phyloP scores from a whole-genome alignment of 2,888 invertebrate species.

The Timema podura region DNA sequence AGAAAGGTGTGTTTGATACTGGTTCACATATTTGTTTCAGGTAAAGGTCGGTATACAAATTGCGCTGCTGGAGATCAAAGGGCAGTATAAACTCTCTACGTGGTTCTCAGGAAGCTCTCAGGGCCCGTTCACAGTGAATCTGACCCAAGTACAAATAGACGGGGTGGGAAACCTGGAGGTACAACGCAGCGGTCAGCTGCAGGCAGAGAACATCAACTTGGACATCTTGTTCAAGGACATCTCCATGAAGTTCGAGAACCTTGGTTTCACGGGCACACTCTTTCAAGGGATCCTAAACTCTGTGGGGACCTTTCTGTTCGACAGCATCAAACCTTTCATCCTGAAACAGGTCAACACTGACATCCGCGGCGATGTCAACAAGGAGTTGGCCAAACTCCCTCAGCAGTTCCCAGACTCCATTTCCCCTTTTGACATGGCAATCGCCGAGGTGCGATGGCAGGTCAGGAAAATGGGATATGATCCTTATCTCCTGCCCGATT shows the following conservation, averaged over 20 bases:
- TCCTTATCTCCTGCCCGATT: constrained; percentile 69
- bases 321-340: constrained; percentile 81
- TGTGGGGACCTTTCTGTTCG: constrained; percentile 75
- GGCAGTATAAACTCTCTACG: constrained; percentile 69
- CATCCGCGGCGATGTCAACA: constrained; percentile 68
- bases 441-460: constrained; percentile 68
- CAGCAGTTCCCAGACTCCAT: constrained; percentile 80
- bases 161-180: constrained; percentile 68
- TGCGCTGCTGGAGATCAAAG: constrained; percentile 64
- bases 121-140: constrained; percentile 74
- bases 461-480: constrained; percentile 63
- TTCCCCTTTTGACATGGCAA: constrained; percentile 77
- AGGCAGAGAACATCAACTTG: constrained; percentile 73
- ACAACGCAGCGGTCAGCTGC: constrained; percentile 68
- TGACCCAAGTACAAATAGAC: constrained; percentile 64
- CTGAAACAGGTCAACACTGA: constrained; percentile 72
- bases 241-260: constrained; percentile 75
- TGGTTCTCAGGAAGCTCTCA: constrained; percentile 61
- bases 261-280: constrained; percentile 68
- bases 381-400: constrained; percentile 64
- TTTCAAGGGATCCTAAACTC: constrained; percentile 75
- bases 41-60: constrained; percentile 68
- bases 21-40: constrained; percentile 45
- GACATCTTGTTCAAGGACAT: constrained; percentile 73
- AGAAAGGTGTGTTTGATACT: neutral